Base-by-base conservation (phyloP, 2,888 invertebrate genomes). In the Mimas tiliae region DNA sequence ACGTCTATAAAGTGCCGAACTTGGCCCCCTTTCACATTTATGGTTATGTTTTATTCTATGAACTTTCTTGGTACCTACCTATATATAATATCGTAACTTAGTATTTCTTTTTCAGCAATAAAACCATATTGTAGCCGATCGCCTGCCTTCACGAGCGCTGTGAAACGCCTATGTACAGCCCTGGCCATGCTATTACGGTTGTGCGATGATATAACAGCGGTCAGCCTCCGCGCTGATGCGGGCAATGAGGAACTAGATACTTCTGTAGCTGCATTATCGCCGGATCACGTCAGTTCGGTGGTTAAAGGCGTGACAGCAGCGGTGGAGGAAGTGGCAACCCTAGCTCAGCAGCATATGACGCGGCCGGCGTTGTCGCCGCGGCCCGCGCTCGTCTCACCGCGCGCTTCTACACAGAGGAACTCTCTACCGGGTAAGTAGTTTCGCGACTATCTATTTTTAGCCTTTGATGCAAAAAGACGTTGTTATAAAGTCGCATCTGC, bases 151-250 rank as follows among this genome's bases (percentile, higher is more conserved):
- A 95, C 95, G 79, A 96, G 96, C 65, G 97, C 98, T 14, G 97
- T 97, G 65, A 97, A 97, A 85, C 96, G 97, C 82, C 96, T 98
- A 67, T 98, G 98, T 83, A 96, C 97, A 75, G 97, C 97, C 71
- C 94, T 98, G 70, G 98, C 98, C 4, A 96, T 96, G 90, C 94
- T 98, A 74, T 96, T 98, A 77, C 96, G 97, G 78, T 95, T 98
- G 72, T 98, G 98, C 86, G 98, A 98, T 87, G 97, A 98, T 87
- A 96, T 98, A 64, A 94, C 98, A 70, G 96, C 96, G 72, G 95
- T 96, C 58, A 96, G 96, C 76, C 94, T 95, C 79, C 94, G 95
- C n/a, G 95, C 95, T 38, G 95, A 91, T 70, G 87, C 88, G 1
- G 86, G 84, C 16, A 87, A 90, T 63, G 86, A 90, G 68, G 88